These are phyloP conservation scores for Pristiophorus japonicus DNA, from an alignment of 2,113 vertebrate species.

Conservation along the genomic window DNA sequence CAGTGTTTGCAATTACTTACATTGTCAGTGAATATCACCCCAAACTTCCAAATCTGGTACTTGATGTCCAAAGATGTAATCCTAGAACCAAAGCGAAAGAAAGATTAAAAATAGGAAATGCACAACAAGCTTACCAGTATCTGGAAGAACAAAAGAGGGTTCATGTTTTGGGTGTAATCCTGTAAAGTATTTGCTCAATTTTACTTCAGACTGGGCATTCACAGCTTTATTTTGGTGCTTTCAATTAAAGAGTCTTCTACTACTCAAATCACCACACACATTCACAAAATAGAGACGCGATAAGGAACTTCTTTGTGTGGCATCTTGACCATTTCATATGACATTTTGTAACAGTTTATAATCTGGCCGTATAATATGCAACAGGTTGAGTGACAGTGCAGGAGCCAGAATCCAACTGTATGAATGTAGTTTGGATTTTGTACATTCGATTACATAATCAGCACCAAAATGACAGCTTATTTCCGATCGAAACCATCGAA, in stretches of 20 bases:
- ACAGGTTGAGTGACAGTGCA: neutral
- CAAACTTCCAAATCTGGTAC: constrained; percentile 92
- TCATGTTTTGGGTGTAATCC: neutral
- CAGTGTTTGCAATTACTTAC: constrained; percentile 56
- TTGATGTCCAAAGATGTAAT: constrained; percentile 81
- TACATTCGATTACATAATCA: neutral
- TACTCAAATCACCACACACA: neutral
- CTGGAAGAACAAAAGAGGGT: neutral
- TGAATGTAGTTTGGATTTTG: neutral
- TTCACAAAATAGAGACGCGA: neutral
- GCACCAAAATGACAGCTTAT: no score
- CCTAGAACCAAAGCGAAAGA: constrained; percentile 51
- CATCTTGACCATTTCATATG: neutral
- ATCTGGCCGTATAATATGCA: neutral
- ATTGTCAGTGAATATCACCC: constrained; percentile 85
- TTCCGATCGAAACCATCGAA: neutral
- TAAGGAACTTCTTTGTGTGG: neutral
- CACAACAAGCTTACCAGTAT: neutral
- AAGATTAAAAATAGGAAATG: neutral
- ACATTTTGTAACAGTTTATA: neutral
- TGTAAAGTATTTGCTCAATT: neutral
- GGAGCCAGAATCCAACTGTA: neutral
- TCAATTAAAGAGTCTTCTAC: neutral
- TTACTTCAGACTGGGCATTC: neutral
- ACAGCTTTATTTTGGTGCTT: neutral